These are phyloP conservation scores for Lasioglossum villosulum DNA, from an alignment of 2,888 invertebrate species.

Conservation along the genomic window DNA sequence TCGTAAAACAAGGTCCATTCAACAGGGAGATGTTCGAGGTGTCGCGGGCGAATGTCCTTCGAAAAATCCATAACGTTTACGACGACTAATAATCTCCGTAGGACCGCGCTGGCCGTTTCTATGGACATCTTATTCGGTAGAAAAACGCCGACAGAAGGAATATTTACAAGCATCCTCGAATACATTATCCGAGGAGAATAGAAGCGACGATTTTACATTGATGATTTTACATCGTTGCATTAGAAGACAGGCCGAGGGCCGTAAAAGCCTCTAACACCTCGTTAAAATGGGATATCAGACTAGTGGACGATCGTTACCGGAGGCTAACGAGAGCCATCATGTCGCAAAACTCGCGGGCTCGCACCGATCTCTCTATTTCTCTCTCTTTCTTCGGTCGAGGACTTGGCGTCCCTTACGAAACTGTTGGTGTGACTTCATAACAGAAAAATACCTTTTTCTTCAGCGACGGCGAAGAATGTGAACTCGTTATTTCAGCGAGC, in stretches of 20 bases:
- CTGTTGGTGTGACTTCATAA: constrained; percentile 43
- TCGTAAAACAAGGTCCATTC: background rate
- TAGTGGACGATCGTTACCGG: constrained; percentile 22
- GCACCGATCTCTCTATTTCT: background rate
- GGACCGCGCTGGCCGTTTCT: background rate
- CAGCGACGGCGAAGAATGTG: constrained; percentile 45
- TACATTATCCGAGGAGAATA: constrained; percentile 3
- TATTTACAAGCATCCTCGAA: constrained; percentile 9
- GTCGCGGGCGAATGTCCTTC: background rate
- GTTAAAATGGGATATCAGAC: constrained; percentile 33
- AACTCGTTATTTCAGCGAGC: constrained; percentile 56
- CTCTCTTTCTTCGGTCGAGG: background rate
- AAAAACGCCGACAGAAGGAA: constrained; percentile 3
- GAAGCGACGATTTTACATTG: constrained; percentile 4
- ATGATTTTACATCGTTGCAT: constrained; percentile 10
- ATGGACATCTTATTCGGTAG: background rate
- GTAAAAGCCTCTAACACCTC: constrained; percentile 45
- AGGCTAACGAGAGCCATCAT: constrained; percentile 3
- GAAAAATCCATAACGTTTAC: background rate
- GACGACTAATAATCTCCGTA: background rate
- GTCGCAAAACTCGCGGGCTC: background rate
- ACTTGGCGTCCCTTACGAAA: constrained; percentile 49
- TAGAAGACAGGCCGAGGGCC: background rate
- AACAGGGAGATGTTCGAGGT: background rate
- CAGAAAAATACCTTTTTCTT: constrained; percentile 52